Conservation (phyloP, 2,888 invertebrate species). For the Cantharis nigra region DNA sequence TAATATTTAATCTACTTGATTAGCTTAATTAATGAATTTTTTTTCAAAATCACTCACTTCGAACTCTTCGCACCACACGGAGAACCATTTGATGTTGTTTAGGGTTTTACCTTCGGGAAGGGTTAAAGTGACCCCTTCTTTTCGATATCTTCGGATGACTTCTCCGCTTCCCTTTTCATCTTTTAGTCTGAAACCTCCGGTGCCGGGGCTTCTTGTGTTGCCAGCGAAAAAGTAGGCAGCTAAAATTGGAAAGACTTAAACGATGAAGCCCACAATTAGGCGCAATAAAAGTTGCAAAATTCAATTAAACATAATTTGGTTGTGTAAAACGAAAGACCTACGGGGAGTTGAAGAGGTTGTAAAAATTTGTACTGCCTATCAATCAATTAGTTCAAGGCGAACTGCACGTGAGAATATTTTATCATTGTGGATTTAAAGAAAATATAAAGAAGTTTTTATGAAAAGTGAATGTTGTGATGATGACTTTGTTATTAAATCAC, state of each 20-base stretch:
- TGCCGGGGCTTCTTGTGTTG: constrained; percentile 68
- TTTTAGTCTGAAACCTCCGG: constrained; percentile 72
- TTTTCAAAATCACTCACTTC: constrained; percentile 64
- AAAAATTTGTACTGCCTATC: neutral
- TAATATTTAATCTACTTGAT: constrained; percentile 1
- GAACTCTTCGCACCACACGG: constrained; percentile 91
- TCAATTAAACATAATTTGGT: neutral
- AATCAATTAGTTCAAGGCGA: neutral
- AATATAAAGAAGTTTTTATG: neutral
- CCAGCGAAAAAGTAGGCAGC: constrained; percentile 93
- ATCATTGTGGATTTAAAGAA: neutral
- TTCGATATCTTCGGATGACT: constrained; percentile 79
- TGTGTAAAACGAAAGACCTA: neutral
- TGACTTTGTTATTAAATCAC: neutral
- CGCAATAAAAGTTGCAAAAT: neutral
- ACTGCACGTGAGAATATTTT: neutral
- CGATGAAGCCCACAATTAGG: neutral
- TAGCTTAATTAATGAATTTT: neutral
- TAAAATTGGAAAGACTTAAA: constrained; percentile 52
- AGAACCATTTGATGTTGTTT: constrained; percentile 83
- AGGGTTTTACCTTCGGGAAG: constrained; percentile 87
- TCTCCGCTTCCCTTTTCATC: constrained; percentile 83
- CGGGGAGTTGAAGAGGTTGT: neutral
- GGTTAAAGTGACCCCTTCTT: constrained; percentile 80
- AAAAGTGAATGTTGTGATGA: neutral